A percentile compares a stretch with the other conserved stretches of the same genome.
Conservation (phyloP, 2,113 vertebrate species). For the Hirundichthys speculiger region DNA sequence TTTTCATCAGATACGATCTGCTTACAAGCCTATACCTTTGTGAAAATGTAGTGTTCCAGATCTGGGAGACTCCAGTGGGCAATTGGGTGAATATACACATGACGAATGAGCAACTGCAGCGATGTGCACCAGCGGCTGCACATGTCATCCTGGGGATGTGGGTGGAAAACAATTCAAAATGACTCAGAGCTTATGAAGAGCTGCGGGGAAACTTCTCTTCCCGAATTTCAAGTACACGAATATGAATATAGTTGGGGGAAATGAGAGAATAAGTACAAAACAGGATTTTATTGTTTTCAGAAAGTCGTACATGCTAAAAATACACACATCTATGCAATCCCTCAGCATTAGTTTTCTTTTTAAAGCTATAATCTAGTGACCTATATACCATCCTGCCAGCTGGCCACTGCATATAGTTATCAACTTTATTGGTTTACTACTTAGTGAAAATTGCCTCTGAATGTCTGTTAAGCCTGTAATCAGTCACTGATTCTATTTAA, state of each 20-base stretch:
- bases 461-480: constrained; percentile 24
- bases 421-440: constrained; percentile 30
- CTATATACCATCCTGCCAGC: background rate
- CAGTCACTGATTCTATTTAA: constrained; percentile 28
- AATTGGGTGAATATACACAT: background rate
- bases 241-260: background rate
- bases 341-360: background rate
- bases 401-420: constrained; percentile 4
- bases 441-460: constrained; percentile 26
- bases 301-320: background rate
- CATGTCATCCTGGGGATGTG: background rate
- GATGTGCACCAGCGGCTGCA: background rate
- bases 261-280: background rate
- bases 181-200: background rate
- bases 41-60: background rate
- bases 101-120: background rate
- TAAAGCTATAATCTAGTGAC: constrained; percentile 11
- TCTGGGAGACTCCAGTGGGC: background rate
- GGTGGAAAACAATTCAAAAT: background rate
- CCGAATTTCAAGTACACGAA: background rate
- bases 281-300: background rate
- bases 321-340: too few relatives aligned
- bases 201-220: background rate
- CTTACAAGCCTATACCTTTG: background rate
- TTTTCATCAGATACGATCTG: constrained; percentile 9